Conservation (phyloP, 2,113 vertebrate genomes). For the Cettia cetti region DNA sequence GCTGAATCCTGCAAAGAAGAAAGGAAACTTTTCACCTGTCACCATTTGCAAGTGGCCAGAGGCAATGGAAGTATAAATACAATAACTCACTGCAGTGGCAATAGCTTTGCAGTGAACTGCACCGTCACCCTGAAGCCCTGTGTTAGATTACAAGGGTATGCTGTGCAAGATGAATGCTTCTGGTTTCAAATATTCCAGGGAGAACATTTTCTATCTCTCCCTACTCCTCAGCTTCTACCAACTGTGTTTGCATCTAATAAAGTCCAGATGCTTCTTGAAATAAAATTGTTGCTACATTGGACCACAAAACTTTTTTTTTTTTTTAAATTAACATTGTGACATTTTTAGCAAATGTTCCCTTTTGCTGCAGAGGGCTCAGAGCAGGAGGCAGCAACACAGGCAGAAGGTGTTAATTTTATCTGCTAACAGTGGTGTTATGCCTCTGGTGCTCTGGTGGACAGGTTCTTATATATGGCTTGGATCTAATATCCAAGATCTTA, state of each 20-base stretch:
- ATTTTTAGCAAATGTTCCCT: neutral
- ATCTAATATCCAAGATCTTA: neutral
- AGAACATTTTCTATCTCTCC: constrained; percentile 25
- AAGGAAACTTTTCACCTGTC: constrained; percentile 18
- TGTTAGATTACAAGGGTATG: neutral
- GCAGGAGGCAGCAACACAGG: neutral
- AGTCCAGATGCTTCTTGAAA: constrained; percentile 32
- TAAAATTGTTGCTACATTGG: neutral
- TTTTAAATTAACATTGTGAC: neutral
- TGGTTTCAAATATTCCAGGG: constrained; percentile 40
- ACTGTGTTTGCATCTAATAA: constrained; percentile 23
- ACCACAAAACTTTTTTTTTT: neutral
- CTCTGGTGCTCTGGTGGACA: neutral
- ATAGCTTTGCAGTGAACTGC: constrained; percentile 25
- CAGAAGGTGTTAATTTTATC: neutral
- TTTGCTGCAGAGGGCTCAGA: neutral
- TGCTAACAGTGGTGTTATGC: neutral
- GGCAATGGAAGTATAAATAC: neutral
- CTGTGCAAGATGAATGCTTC: constrained; percentile 19
- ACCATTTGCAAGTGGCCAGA: neutral
- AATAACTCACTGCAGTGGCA: constrained; percentile 16
- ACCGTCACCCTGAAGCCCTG: neutral
- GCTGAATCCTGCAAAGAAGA: neutral
- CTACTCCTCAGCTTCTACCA: neutral
- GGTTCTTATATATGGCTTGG: neutral